Conservation (phyloP, 2,113 vertebrate genomes). For the Xiphophorus hellerii region DNA sequence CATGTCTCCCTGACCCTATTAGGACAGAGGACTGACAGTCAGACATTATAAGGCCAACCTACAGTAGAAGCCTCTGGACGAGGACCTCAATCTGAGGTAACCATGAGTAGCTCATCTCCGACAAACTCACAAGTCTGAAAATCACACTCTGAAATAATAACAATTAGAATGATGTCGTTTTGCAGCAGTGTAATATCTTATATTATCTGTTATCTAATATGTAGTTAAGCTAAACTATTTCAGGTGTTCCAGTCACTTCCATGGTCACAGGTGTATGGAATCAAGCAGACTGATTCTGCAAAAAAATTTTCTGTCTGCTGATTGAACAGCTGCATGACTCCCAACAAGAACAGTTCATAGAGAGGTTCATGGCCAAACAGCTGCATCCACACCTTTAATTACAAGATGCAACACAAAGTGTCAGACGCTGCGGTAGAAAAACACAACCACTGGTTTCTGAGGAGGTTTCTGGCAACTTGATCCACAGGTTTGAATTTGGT, state of each 20-base stretch:
- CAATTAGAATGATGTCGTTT: constrained; percentile 19
- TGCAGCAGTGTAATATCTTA: constrained; percentile 6
- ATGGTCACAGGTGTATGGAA: not conserved
- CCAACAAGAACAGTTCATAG: not conserved
- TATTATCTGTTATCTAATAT: no score
- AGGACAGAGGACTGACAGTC: constrained; percentile 51
- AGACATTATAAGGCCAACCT: constrained; percentile 56
- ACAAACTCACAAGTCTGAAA: constrained; percentile 20
- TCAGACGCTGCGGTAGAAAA: not conserved
- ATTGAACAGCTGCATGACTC: no score
- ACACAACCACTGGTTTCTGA: not conserved
- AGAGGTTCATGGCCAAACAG: not conserved
- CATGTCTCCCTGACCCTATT: constrained; percentile 52
- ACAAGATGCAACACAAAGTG: not conserved
- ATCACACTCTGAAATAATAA: constrained; percentile 18
- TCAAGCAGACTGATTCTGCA: no score
- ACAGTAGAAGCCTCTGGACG: constrained; percentile 39
- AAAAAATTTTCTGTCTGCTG: no score
- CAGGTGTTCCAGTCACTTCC: not conserved
- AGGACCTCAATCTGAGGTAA: constrained; percentile 53
- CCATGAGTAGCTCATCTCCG: constrained; percentile 24
- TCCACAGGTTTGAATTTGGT: not conserved
- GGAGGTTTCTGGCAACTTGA: not conserved
- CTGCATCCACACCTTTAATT: not conserved
- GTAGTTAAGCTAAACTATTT: not conserved